Evolutionary conservation across 2,888 invertebrate genomes (phyloP), one percentile per base, ranked within the genome.

Genomic region (Ectemnius lituratus): DNA sequence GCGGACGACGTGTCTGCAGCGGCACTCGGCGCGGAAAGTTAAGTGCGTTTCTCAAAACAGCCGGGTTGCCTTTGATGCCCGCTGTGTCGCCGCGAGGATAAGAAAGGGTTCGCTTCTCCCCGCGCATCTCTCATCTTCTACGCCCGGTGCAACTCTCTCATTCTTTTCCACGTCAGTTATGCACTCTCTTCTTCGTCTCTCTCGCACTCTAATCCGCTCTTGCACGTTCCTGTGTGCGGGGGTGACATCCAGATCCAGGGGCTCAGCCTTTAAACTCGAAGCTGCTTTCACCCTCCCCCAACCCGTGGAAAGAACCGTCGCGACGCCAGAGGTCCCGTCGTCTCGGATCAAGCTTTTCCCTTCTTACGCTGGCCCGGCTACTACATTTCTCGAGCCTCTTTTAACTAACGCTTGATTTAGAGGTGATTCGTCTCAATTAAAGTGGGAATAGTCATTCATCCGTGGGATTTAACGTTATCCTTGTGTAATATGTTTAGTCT

Each of bases 241-340:
- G 75, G 78, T 82, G 84, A 85, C 84, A 85, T 75, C 75, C 75
- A 73, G 80, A 83, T 82, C 82, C 81, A 37, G 78, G 73, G 84
- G 85, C 82, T 85, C 79, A 85, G 85, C 84, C 84, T 83, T 85
- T 85, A 85, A 83, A 83, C 82, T 83, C 75, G 76, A 76, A 85
- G 85, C 82, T 79, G 84, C 85, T 85, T 85, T 85, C 77, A 79
- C 76, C 75, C 78, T 65, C 71, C 37, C 37, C 76, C 75, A 75
- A 66, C 71, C 37, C 37, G 5, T 37, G 37, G 37, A 37, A 37
- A 37, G 37, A 37, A 8, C 8, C 70, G 73, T 73, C 70, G 73
- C 70, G 79, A 77, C 79, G 75, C 78, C 81, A 74, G 78, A 76
- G 79, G 68, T 78, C 74, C 81, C 78, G 85, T 84, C 83, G 75